Evolutionary conservation across 2,113 vertebrate genomes (phyloP), one percentile per base, ranked within the genome.

Genomic region (Grus americana): DNA sequence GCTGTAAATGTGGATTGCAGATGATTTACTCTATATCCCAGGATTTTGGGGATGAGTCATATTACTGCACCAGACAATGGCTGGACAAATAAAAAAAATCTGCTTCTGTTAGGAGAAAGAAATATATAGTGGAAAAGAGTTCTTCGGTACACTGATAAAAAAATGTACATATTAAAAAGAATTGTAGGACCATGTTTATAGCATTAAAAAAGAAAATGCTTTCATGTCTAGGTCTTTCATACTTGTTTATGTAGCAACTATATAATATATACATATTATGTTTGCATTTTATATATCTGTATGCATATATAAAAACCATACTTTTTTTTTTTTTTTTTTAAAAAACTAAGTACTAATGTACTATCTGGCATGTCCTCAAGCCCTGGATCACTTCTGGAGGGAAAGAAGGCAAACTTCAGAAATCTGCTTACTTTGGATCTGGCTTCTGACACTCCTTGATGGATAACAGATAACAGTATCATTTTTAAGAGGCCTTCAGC

Each of bases 41-140:
- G 50, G 88, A 76, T 88, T 74, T 47, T 10, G 47, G 27, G 50
- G n/a, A 78, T 84, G 63, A 94, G 20, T 88, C 59, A 59, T 88
- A 88, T 92, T 92, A 62, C 68, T 63, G 65, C 83, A 71, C 58
- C 76, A 97, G 93, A 81, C 75, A 93, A 79, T 50, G 62, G 65
- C 30, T 66, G 75, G 47, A 88, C 55, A 94, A 79, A 86, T 57
- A 20, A 63, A 80, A 70, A 67, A 70, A 46, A 26, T 12, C 21
- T 58, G 10, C n/a, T 86, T 88, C n/a, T 3, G 2, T 16, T 63
- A 65, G 32, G 24, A 91, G 47, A 61, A 79, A 86, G 11, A 94
- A 86, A 67, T 38, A 73, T 8, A 57, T 54, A 62, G 19, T 11
- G 9, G 30, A 47, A 52, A 46, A 24, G 5, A 46, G 10, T 38